A percentile compares a stretch with the other conserved stretches of the same genome.
Conservation (phyloP, 2,113 vertebrate genomes). For the Sphaerodactylus townsendi region DNA sequence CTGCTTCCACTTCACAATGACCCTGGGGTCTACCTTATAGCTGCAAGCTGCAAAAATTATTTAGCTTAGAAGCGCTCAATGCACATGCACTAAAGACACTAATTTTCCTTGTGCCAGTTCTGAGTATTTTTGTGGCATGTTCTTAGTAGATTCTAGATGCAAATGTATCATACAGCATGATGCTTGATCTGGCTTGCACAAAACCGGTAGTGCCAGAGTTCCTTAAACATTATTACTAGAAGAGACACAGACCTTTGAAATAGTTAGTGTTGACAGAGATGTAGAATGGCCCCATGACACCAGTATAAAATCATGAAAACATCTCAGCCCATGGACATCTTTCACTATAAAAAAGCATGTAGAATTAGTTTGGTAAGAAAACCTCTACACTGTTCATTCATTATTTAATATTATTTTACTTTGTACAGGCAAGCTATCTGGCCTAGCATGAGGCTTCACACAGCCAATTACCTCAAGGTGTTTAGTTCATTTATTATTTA, state of each 20-base stretch:
- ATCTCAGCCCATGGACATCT: constrained; percentile 43
- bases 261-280: constrained; percentile 58
- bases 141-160: constrained; percentile 27
- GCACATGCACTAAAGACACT: no score
- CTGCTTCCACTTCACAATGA: neutral
- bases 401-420: constrained; percentile 91
- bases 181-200: constrained; percentile 11
- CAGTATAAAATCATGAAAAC: constrained; percentile 51
- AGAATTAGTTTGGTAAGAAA: constrained; percentile 68
- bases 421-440: constrained; percentile 86
- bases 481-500: constrained; percentile 91
- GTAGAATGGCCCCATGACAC: constrained; percentile 35
- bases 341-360: constrained; percentile 52
- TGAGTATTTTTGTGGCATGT: constrained; percentile 5
- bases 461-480: constrained; percentile 88
- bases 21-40: neutral
- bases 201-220: neutral
- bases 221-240: constrained; percentile 18
- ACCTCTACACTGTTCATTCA: constrained; percentile 82
- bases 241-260: constrained; percentile 29
- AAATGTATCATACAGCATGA: neutral
- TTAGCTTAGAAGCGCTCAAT: constrained; percentile 1
- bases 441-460: constrained; percentile 78
- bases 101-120: neutral
- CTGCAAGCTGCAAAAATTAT: neutral